A percentile compares a stretch with the other conserved stretches of the same genome.
Evolutionary conservation across 2,888 invertebrate species (phyloP).

Genomic region (Sarcophaga rosellei): DNA sequence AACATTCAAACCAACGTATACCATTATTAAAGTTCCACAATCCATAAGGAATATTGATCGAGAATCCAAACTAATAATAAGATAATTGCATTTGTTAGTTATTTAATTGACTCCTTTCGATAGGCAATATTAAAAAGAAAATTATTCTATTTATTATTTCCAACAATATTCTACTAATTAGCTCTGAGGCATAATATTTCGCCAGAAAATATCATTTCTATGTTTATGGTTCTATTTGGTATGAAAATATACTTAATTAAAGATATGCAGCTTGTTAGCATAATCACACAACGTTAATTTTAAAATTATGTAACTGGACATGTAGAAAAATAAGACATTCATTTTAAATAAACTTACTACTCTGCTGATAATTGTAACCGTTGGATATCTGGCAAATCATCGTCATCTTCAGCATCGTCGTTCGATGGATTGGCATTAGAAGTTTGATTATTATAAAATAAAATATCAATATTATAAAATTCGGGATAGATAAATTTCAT

Average conservation of each 20-base stretch:
- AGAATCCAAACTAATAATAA: conserved; percentile 85
- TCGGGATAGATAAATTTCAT: conserved; percentile 95
- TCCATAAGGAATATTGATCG: conserved; percentile 97
- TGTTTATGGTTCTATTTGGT: no score
- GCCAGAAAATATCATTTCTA: no score
- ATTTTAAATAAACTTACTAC: conserved; percentile 81
- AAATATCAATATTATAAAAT: conserved; percentile 92
- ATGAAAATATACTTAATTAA: no score
- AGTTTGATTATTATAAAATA: conserved; percentile 83
- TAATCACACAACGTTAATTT: no score
- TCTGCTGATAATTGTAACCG: conserved; percentile 93
- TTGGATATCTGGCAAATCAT: conserved; percentile 85
- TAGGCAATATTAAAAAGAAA: no score
- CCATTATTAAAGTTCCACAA: conserved; percentile 89
- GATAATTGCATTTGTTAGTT: not conserved
- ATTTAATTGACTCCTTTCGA: not conserved
- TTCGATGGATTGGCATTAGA: conserved; percentile 63
- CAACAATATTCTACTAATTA: no score
- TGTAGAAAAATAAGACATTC: not conserved
- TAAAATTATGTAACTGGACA: no score
- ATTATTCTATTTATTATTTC: no score
- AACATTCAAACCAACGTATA: conserved; percentile 92
- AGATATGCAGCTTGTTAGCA: no score
- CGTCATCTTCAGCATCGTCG: conserved; percentile 77
- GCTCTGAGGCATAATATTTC: no score